Conservation (phyloP, 2,888 invertebrate genomes). For the Mesorhabditis belari region DNA sequence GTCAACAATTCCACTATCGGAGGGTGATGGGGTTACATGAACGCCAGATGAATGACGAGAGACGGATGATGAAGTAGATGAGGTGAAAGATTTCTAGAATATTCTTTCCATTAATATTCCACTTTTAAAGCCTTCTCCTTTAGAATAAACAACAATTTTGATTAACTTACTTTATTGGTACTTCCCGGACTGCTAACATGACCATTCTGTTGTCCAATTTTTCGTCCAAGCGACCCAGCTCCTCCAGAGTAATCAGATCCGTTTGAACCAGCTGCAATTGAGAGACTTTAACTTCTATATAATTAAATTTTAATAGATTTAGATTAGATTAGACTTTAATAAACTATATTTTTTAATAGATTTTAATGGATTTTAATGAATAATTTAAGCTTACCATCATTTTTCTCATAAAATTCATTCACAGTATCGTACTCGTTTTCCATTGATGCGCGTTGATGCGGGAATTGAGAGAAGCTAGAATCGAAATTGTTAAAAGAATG, state of each 20-base stretch:
- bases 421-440: background rate
- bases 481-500: too few relatives aligned
- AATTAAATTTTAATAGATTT: too few relatives aligned
- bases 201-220: background rate
- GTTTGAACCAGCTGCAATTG: background rate
- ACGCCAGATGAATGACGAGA: conserved; percentile 21
- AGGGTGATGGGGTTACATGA: conserved; percentile 50
- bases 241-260: background rate
- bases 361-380: too few relatives aligned
- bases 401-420: background rate
- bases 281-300: too few relatives aligned
- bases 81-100: background rate
- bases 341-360: too few relatives aligned
- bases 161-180: background rate
- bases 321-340: too few relatives aligned
- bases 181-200: background rate
- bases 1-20: conserved; percentile 50
- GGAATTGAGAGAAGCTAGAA: background rate
- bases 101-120: background rate
- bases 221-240: background rate
- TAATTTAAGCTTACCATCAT: background rate
- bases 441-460: background rate
- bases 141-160: too few relatives aligned
- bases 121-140: too few relatives aligned
- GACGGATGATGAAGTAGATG: background rate